phyloP scores from a whole-genome alignment of 2,797 vertebrate species.

The Scomberomorus guttatus region DNA sequence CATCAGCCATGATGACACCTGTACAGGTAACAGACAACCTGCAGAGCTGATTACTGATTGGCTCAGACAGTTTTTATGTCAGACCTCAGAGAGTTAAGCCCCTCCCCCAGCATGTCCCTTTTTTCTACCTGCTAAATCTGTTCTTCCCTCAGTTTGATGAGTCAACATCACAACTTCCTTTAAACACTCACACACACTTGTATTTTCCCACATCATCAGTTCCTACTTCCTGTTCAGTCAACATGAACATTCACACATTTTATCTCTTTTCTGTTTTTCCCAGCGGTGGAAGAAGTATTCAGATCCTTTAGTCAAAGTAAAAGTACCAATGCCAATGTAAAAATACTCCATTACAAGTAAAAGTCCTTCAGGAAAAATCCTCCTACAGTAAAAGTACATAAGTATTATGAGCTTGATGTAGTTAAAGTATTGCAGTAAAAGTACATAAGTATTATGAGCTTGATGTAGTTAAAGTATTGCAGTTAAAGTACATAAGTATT shows the following conservation, averaged over 20 bases:
- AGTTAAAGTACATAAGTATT: too few relatives aligned
- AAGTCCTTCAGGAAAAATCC: too few relatives aligned
- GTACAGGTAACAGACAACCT: too few relatives aligned
- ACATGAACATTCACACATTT: neutral
- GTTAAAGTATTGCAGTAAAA: too few relatives aligned
- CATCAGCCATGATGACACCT: too few relatives aligned
- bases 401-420: too few relatives aligned
- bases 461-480: too few relatives aligned
- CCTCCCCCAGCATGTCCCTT: neutral
- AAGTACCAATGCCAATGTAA: neutral
- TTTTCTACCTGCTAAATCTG: constrained; percentile 27
- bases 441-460: too few relatives aligned
- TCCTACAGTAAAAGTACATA: too few relatives aligned
- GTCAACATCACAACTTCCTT: constrained; percentile 67
- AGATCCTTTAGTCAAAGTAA: neutral
- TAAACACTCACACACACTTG: neutral
- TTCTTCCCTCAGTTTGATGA: constrained; percentile 60
- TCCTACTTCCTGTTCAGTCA: constrained; percentile 67
- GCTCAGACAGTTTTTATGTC: neutral
- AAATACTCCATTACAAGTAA: too few relatives aligned
- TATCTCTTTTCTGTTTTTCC: neutral
- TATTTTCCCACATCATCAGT: constrained; percentile 69
- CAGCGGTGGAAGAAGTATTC: neutral
- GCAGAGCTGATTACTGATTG: constrained; percentile 34
- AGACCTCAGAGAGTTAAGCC: neutral